Conservation (phyloP, 2,113 vertebrate species). For the Varanus salvator region DNA sequence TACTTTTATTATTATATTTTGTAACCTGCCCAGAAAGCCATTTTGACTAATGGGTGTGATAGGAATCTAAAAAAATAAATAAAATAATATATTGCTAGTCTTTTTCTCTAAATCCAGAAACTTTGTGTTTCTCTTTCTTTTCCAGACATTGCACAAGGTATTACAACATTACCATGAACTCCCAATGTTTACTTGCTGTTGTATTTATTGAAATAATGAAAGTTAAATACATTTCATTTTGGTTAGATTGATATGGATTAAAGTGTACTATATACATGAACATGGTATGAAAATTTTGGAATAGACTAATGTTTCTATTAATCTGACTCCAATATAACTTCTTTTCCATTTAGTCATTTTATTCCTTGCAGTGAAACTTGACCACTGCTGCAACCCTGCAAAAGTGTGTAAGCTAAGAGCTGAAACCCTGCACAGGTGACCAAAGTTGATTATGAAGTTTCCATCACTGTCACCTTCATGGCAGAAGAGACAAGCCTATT, state of each 20-base stretch:
- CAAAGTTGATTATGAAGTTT: neutral
- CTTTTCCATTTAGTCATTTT: conserved; percentile 29
- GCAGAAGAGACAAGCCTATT: neutral
- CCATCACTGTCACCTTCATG: neutral
- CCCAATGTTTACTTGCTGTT: neutral
- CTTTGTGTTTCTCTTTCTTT: neutral
- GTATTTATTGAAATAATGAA: neutral
- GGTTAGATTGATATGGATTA: neutral
- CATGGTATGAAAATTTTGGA: neutral
- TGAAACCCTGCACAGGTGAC: neutral
- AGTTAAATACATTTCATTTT: neutral
- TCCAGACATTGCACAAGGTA: neutral
- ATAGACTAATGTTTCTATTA: neutral
- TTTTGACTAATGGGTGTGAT: no score
- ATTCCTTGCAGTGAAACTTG: conserved; percentile 24
- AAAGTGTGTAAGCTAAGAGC: neutral
- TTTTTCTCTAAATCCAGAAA: neutral
- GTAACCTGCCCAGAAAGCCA: no score
- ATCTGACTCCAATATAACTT: neutral
- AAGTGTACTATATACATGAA: neutral
- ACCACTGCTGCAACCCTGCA: neutral
- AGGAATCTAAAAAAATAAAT: no score
- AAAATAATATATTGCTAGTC: neutral
- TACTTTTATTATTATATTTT: no score
- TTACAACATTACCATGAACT: neutral